Evolutionary conservation across 2,113 vertebrate species (phyloP).

Genomic region (Hyperopisus bebe): DNA sequence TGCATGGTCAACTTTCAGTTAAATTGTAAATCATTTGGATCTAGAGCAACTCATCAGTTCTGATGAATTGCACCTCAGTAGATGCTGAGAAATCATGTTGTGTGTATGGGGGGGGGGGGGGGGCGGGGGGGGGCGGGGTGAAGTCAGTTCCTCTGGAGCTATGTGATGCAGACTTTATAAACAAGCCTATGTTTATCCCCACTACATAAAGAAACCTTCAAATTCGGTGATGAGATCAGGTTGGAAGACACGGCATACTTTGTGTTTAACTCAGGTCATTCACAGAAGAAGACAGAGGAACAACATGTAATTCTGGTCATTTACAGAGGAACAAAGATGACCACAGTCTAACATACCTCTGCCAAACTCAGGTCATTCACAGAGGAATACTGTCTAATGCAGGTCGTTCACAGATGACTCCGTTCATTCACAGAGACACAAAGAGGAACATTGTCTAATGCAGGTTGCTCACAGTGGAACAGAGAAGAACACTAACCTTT

Average conservation of each 20-base stretch:
- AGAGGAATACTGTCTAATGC: background rate
- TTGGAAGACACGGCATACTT: background rate
- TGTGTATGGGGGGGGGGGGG: background rate
- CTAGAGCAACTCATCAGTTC: background rate
- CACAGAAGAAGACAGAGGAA: background rate
- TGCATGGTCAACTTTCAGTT: background rate
- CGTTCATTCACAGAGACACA: background rate
- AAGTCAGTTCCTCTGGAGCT: background rate
- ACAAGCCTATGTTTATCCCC: background rate
- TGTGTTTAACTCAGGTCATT: background rate
- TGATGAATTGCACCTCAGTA: conserved; percentile 2
- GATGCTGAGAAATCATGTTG: conserved; percentile 5
- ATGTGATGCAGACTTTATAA: background rate
- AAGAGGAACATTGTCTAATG: background rate
- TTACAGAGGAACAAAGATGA: background rate
- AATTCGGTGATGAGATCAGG: background rate
- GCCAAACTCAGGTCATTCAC: background rate
- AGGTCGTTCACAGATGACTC: background rate
- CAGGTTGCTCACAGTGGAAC: background rate
- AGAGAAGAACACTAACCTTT: background rate
- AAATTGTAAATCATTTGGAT: background rate
- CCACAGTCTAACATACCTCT: background rate
- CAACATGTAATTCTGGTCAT: background rate
- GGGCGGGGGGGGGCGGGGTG: no score
- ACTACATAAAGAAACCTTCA: background rate